Percentiles rank a stretch among this genome's conserved stretches.
These are phyloP conservation scores for Hypolimnas misippus DNA, from an alignment of 2,888 invertebrate species.

Conservation along the genomic window DNA sequence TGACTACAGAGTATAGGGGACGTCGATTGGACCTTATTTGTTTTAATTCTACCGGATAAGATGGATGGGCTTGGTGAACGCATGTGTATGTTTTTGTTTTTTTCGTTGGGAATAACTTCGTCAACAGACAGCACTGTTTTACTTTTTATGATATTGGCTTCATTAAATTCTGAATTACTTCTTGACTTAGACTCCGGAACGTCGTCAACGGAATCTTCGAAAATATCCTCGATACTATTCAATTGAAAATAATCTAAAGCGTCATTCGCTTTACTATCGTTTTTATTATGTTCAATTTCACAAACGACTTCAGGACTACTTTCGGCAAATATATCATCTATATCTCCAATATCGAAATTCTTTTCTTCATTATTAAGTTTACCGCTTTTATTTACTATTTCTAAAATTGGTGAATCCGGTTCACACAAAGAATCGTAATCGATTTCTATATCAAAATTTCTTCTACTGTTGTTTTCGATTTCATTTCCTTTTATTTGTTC, in stretches of 20 bases:
- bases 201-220: slow-evolving; percentile 67
- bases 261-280: slow-evolving; percentile 51
- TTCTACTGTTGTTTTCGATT: slow-evolving; percentile 30
- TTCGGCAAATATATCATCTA: slow-evolving; percentile 68
- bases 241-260: slow-evolving; percentile 71
- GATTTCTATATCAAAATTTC: slow-evolving; percentile 59
- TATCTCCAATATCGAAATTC: slow-evolving; percentile 73
- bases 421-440: slow-evolving; percentile 50
- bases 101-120: slow-evolving; percentile 28
- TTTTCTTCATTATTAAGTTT: slow-evolving; percentile 44
- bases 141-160: neutral
- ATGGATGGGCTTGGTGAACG: slow-evolving; percentile 68
- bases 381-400: slow-evolving; percentile 26
- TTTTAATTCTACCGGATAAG: slow-evolving; percentile 58
- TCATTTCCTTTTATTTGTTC: slow-evolving; percentile 12
- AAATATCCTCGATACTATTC: slow-evolving; percentile 76
- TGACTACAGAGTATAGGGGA: slow-evolving; percentile 73
- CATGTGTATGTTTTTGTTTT: slow-evolving; percentile 17
- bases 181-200: slow-evolving; percentile 43
- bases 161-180: slow-evolving; percentile 2
- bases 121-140: neutral
- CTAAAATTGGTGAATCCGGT: slow-evolving; percentile 37
- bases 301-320: slow-evolving; percentile 56
- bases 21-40: slow-evolving; percentile 45
- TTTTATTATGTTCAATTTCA: slow-evolving; percentile 41